These are phyloP conservation scores for Vicugna pacos DNA, from an alignment of 2,113 vertebrate species.

Conservation along the genomic window DNA sequence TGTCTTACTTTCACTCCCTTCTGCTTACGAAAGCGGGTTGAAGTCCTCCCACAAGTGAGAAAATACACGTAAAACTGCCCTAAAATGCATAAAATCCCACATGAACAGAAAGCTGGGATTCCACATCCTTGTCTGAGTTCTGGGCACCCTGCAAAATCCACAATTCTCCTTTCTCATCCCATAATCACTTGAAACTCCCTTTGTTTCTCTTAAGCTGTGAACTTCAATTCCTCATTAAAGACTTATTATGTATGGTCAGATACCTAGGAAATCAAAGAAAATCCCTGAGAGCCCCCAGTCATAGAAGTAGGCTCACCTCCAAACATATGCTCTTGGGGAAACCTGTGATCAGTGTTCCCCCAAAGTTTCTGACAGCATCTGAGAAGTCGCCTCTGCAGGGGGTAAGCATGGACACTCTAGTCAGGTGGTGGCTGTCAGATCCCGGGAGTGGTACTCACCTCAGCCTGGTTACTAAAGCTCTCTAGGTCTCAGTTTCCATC, in stretches of 20 bases:
- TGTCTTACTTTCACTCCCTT: not conserved
- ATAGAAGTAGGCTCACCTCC: not conserved
- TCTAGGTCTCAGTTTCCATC: not conserved
- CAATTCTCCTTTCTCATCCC: not conserved
- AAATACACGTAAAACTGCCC: not conserved
- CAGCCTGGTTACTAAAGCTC: not conserved
- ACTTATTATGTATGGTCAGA: not conserved
- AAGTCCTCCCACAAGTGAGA: not conserved
- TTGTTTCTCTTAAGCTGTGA: not conserved
- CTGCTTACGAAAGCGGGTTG: not conserved
- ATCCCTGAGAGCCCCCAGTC: not conserved
- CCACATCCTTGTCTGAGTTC: not conserved
- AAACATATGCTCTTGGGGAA: not conserved
- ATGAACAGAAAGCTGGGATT: not conserved
- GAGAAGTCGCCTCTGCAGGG: rapidly evolving
- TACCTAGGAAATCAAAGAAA: not conserved
- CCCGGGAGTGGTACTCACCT: not conserved
- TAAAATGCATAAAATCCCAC: not conserved
- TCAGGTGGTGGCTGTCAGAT: rapidly evolving
- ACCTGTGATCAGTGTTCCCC: not conserved
- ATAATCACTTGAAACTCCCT: not conserved
- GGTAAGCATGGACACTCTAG: rapidly evolving
- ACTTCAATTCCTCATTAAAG: not conserved
- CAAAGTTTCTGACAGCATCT: not conserved
- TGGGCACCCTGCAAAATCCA: not conserved